A percentile compares a stretch with the other conserved stretches of the same genome.
Evolutionary conservation across 2,888 invertebrate genomes (phyloP).

Genomic region (Chirona hameri): DNA sequence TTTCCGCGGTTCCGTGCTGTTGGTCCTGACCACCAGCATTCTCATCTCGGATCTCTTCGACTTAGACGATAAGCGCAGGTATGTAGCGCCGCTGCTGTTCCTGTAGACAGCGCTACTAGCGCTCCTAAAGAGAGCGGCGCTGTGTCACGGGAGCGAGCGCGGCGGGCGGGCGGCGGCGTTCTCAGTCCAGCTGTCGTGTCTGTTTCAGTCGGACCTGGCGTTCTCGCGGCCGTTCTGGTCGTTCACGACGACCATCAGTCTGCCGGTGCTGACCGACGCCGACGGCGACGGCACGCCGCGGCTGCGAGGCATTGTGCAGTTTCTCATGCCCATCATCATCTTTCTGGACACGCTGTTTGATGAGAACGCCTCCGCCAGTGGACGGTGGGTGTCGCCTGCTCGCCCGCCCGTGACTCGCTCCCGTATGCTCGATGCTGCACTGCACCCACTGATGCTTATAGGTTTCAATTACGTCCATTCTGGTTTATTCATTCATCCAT

Average conservation of each 20-base stretch:
- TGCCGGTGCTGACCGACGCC: constrained; percentile 36
- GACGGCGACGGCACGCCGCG: constrained; percentile 33
- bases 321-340: constrained; percentile 35
- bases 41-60: not conserved
- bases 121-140: not conserved
- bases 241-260: constrained; percentile 32
- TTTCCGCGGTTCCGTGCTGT: not conserved
- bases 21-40: not conserved
- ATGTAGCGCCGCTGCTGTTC: not conserved
- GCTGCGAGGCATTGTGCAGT: constrained; percentile 34
- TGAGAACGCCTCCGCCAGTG: constrained; percentile 29
- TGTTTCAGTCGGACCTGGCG: constrained; percentile 6
- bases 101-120: not conserved
- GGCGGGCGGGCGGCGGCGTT: not conserved
- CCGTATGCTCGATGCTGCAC: too few relatives aligned
- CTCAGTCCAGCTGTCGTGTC: not conserved
- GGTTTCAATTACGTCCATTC: too few relatives aligned
- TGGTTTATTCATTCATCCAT: not conserved
- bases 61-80: not conserved
- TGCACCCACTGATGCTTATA: too few relatives aligned
- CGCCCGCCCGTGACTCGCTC: not conserved
- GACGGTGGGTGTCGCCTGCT: not conserved
- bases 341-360: constrained; percentile 38
- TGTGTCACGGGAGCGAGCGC: not conserved
- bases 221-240: constrained; percentile 36